Evolutionary conservation across 2,797 vertebrate species (phyloP).

Genomic region (Gymnoscopelus braueri): DNA sequence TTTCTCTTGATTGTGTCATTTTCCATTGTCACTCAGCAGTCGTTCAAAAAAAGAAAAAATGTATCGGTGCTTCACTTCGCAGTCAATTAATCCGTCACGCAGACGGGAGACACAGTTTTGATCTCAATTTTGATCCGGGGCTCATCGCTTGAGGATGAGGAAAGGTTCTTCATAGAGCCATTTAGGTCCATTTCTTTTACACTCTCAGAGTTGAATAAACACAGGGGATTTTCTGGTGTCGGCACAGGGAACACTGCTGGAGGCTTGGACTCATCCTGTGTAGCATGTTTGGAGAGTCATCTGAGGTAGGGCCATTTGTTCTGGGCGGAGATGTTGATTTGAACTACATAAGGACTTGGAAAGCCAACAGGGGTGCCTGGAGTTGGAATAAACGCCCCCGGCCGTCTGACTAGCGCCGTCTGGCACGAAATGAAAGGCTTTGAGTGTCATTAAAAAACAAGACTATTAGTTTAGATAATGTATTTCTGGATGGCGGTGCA

Average conservation of each 20-base stretch:
- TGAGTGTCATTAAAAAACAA: slow-evolving; percentile 52
- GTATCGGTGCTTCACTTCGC: too few relatives aligned
- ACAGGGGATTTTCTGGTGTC: neutral
- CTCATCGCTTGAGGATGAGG: too few relatives aligned
- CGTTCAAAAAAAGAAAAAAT: too few relatives aligned
- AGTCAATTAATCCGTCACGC: too few relatives aligned
- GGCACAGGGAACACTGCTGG: slow-evolving; percentile 66
- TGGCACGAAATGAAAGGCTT: slow-evolving; percentile 61
- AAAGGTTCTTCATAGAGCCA: too few relatives aligned
- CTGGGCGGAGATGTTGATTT: slow-evolving; percentile 76
- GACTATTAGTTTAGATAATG: slow-evolving; percentile 54
- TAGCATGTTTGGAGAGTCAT: slow-evolving; percentile 80
- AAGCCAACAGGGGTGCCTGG: slow-evolving; percentile 62
- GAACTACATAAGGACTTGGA: slow-evolving; percentile 73
- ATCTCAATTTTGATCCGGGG: slow-evolving; percentile 16
- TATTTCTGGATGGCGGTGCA: slow-evolving; percentile 50
- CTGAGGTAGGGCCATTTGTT: slow-evolving; percentile 73
- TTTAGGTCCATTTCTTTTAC: too few relatives aligned
- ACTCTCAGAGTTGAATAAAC: too few relatives aligned
- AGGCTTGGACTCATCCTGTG: slow-evolving; percentile 70
- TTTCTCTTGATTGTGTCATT: slow-evolving; percentile 17
- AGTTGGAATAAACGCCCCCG: slow-evolving; percentile 64
- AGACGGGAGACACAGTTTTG: slow-evolving; percentile 9
- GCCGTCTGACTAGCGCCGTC: slow-evolving; percentile 58
- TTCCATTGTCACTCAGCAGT: neutral